These are phyloP conservation scores for Microcebus murinus DNA, from an alignment of 2,113 vertebrate species.

Conservation along the genomic window DNA sequence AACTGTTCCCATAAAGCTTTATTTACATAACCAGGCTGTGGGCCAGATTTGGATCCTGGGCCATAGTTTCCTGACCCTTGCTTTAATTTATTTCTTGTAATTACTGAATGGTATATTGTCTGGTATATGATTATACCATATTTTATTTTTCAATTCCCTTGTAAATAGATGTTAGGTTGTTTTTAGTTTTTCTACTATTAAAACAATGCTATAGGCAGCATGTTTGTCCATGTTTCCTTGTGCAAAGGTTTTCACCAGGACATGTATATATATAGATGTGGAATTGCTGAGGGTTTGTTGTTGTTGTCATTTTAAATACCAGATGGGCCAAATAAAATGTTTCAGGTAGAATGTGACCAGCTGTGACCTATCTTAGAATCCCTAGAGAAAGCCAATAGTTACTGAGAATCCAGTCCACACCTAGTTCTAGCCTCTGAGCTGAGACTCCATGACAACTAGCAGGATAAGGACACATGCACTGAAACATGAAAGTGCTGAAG, in stretches of 20 bases:
- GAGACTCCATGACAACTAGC: slow-evolving; percentile 24
- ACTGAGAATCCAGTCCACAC: background rate
- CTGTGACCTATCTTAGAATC: slow-evolving; percentile 11
- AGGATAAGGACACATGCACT: background rate
- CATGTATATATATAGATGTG: background rate
- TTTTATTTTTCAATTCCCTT: background rate
- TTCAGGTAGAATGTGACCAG: background rate
- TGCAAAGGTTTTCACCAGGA: background rate
- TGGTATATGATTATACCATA: background rate
- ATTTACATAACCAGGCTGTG: background rate
- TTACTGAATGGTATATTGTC: background rate
- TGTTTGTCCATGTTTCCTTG: background rate
- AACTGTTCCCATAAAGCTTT: background rate
- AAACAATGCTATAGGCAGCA: background rate
- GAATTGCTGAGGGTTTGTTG: background rate
- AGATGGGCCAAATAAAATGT: background rate
- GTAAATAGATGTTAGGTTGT: background rate
- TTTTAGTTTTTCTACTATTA: background rate
- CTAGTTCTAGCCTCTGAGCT: slow-evolving; percentile 44
- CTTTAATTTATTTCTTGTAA: slow-evolving; percentile 46
- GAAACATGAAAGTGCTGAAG: background rate
- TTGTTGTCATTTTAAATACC: background rate
- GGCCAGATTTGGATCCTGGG: background rate
- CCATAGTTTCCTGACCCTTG: background rate
- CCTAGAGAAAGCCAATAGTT: background rate